These are phyloP conservation scores for Oriolus oriolus DNA, from an alignment of 2,113 vertebrate species.

Conservation along the genomic window DNA sequence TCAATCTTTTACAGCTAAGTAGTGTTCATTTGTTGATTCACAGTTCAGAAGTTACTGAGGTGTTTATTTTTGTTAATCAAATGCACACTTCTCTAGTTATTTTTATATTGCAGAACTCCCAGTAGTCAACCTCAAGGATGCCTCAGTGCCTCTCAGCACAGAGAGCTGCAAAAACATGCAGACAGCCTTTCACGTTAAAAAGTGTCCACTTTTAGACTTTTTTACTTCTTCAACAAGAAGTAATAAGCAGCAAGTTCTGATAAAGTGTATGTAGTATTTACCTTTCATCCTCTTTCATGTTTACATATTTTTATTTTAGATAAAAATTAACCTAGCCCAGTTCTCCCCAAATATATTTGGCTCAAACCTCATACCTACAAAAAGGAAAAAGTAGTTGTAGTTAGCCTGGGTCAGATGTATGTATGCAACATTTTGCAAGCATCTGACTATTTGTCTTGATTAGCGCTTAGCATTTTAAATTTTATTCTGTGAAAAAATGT, in stretches of 20 bases:
- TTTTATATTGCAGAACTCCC: neutral
- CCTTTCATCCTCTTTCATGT: neutral
- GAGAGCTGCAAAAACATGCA: neutral
- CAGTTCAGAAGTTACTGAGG: conserved; percentile 30
- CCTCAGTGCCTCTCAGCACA: neutral
- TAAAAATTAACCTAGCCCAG: neutral
- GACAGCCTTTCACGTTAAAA: neutral
- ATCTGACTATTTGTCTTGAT: neutral
- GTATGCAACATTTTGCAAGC: neutral
- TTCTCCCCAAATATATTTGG: neutral
- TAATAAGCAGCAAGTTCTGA: neutral
- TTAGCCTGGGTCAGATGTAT: neutral
- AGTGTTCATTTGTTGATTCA: conserved; percentile 37
- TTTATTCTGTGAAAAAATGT: neutral
- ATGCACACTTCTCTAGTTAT: neutral
- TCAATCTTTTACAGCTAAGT: conserved; percentile 10
- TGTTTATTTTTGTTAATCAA: conserved; percentile 37
- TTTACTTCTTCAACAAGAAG: neutral
- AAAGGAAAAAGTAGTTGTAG: neutral
- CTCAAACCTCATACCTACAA: neutral
- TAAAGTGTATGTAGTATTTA: neutral
- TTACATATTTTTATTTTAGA: neutral
- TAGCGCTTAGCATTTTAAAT: neutral
- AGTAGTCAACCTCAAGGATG: neutral
- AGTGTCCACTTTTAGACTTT: neutral